Base-by-base conservation (phyloP, 2,797 vertebrate species). In the Onychomys arenicola region DNA sequence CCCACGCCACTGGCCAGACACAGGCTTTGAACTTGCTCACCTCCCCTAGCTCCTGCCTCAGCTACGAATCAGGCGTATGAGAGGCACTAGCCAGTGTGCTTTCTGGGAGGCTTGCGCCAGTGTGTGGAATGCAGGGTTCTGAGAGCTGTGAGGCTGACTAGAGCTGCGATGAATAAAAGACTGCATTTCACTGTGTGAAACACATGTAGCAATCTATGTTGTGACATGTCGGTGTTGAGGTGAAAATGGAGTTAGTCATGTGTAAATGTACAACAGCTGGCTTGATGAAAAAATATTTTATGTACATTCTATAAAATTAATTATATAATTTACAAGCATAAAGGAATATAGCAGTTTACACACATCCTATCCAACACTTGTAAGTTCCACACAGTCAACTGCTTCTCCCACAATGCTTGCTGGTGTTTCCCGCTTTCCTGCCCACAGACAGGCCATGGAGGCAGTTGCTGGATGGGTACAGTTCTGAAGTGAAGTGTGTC, bases 381-480 rank as follows among this genome's bases (percentile, higher is more conserved):
- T 52, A 69, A 46, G 52, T 55, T 77, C 25, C 61, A 7, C 2
- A 4, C 40, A 65, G 43, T 3, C 43, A 17, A 0, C 14, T 19
- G 82, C 34, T 75, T 69, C 78, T 78, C 23, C 40, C 40, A 13
- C n/a, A 61, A 82, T 14, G 43, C 43, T 82, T 61, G 40, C 57
- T 52, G 61, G 46, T 37, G 91, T 91, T 89, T 25, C 2, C 29
- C 84, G 17, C 43, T 81, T 55, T 65, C 17, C 23, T 17, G 34
- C 13, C 29, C 37, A 11, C 25, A n/a, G 65, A 75, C 10, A 67
- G 29, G 10, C 59, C 2, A 0, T 3, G 65, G 25, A 6, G 40
- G 37, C 49, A 16, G 34, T 0, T 37, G 63, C 37, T 0, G 37
- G 73, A n/a, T 0, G 11, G 49, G 14, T 1, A 3, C 9, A 32